phyloP scores from a whole-genome alignment of 30 jellyfish, hydroid and myxozoan genomes.

The Pelagia noctiluca region DNA sequence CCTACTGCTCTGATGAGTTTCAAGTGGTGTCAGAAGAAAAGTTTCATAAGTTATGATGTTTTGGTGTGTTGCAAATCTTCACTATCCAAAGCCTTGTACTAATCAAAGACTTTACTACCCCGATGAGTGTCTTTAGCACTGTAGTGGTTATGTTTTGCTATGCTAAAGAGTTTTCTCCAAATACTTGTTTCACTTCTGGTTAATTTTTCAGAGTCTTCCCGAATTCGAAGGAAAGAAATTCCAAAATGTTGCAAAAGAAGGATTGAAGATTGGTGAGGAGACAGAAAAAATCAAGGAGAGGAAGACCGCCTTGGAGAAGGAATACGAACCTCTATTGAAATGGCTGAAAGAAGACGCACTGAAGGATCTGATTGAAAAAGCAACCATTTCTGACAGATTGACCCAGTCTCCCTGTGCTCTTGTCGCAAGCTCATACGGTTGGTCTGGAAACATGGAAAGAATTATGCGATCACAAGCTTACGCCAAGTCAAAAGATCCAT shows the following conservation, averaged over 20 bases:
- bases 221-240: constrained; percentile 99
- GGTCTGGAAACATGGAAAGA: constrained; percentile 99
- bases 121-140: not conserved
- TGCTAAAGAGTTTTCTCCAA: not conserved
- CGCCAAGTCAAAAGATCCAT: constrained; percentile 98
- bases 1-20: too few species aligned
- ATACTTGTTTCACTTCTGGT: not conserved
- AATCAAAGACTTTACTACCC: too few species aligned
- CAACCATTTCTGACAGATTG: constrained; percentile 92
- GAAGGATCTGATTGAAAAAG: constrained; percentile 93
- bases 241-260: constrained; percentile 99
- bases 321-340: constrained; percentile 94
- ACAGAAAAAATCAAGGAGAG: constrained; percentile 83
- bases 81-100: too few species aligned
- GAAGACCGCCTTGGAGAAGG: constrained; percentile 93
- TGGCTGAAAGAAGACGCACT: constrained; percentile 96
- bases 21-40: too few species aligned
- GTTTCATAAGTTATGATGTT: too few species aligned
- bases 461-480: constrained; percentile 99
- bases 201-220: constrained; percentile 80
- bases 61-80: too few species aligned
- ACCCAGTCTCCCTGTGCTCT: constrained; percentile 98
- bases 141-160: not conserved
- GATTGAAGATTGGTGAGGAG: constrained; percentile 95
- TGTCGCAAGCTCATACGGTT: constrained; percentile 98